Percentiles rank a stretch among this genome's conserved stretches.
Conservation (phyloP, 1,140 invertebrate species). For the Drosophila pruinosa region DNA sequence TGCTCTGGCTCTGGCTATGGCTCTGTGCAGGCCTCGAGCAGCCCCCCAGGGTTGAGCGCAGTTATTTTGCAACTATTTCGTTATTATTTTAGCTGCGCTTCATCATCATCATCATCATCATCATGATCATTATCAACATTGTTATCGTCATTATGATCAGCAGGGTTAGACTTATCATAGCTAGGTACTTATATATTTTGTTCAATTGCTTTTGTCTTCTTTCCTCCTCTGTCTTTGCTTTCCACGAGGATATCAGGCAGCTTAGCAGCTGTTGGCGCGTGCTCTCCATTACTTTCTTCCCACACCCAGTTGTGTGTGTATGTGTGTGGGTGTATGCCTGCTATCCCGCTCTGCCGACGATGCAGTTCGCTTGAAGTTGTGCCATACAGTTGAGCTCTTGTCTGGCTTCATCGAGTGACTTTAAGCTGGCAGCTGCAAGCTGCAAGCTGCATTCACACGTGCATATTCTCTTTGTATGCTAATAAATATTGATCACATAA, state of each 20-base stretch:
- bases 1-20: too few relatives aligned
- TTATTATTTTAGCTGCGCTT: slow-evolving; percentile 32
- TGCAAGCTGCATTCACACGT: neutral
- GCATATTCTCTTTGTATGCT: neutral
- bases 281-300: slow-evolving; percentile 3
- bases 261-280: neutral
- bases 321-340: too few relatives aligned
- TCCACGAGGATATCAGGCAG: neutral
- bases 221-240: neutral
- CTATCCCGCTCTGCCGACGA: neutral
- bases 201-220: neutral
- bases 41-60: slow-evolving; percentile 6
- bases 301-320: too few relatives aligned
- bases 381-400: neutral
- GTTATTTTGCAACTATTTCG: slow-evolving; percentile 41
- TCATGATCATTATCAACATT: slow-evolving; percentile 11
- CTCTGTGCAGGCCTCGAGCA: slow-evolving; percentile 11
- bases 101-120: slow-evolving; percentile 1
- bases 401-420: neutral
- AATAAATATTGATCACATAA: too few relatives aligned
- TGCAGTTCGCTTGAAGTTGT: neutral
- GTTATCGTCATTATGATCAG: slow-evolving; percentile 8
- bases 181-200: neutral
- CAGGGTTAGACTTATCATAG: slow-evolving; percentile 12
- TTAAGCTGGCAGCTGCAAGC: too few relatives aligned